Conservation (phyloP, 2,797 vertebrate species). For the Ispidina picta region DNA sequence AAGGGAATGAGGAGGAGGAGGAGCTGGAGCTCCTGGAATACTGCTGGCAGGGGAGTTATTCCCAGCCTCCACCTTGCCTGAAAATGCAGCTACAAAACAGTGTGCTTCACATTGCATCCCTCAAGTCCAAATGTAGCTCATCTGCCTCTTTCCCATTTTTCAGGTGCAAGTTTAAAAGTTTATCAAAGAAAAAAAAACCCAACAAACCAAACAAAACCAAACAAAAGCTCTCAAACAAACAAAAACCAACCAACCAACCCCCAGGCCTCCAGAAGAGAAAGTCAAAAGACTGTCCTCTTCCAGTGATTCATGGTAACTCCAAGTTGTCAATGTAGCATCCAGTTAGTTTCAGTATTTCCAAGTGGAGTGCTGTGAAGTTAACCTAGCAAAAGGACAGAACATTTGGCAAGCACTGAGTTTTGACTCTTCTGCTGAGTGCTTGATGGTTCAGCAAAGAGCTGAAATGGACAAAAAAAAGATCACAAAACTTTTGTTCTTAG, state of each 20-base stretch:
- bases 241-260: not conserved
- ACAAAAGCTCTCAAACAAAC: not conserved
- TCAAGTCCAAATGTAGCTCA: not conserved
- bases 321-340: not conserved
- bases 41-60: not conserved
- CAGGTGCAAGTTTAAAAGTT: not conserved
- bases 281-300: not conserved
- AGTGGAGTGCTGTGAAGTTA: not conserved
- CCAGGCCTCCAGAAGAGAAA: not conserved
- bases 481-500: not conserved
- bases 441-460: not conserved
- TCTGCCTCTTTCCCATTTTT: not conserved
- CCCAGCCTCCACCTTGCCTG: not conserved
- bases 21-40: not conserved
- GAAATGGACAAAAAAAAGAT: not conserved
- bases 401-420: not conserved
- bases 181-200: not conserved
- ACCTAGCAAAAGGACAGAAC: not conserved
- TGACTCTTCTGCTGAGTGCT: not conserved
- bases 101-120: not conserved
- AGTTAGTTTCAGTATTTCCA: conserved; percentile 12
- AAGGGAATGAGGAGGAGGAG: not conserved
- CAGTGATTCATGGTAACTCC: not conserved
- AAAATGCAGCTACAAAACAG: not conserved
- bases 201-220: not conserved